Evolutionary conservation across 2,888 invertebrate species (phyloP), one percentile per base, ranked within the genome.

Genomic region (Thymelicus lineola): DNA sequence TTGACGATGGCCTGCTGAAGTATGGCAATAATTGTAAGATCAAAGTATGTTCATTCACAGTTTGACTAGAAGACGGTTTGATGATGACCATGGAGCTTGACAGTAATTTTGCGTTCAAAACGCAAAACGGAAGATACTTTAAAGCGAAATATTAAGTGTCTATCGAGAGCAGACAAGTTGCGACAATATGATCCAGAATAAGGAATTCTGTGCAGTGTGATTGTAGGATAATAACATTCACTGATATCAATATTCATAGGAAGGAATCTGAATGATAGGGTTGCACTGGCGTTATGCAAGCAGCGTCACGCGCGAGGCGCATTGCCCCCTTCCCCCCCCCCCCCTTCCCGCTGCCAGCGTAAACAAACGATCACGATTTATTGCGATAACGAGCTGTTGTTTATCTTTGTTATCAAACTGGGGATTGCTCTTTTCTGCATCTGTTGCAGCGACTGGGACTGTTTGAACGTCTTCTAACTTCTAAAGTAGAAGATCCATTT

Each of bases 291-390:
- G 58, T 66, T 66, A 66, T 66, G 66, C 66, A 66, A 66, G 15
- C 14, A n/a, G 14, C 36, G 66, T 66, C 59, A 66, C 59, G 50
- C 48, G 7, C 36, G 9, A 50, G 48, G 66, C 46, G 38, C 66
- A 60, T 38, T 66, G 66, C 66, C 50, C 66, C 48, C 58, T 36
- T 28, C 28, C 28, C 28, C 28, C 28, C 4, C 28, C 28, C 28
- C 28, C 28, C 28, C 15, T 15, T n/a, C 48, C 12, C 7, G 28
- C 12, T 5, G 14, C 15, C 66, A 60, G 60, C 59, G 59, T 66
- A 59, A 66, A 66, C 66, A 66, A 58, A 66, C 60, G 60, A 6
- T 55, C 58, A 50, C 59, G 59, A 66, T 50, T 66, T 60, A 60
- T 42, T 36, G 66, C 66, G 66, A 60, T 35, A 20, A 14, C 46